These are phyloP conservation scores for Bacillus rossius DNA, from an alignment of 1,140 invertebrate species.

Conservation along the genomic window DNA sequence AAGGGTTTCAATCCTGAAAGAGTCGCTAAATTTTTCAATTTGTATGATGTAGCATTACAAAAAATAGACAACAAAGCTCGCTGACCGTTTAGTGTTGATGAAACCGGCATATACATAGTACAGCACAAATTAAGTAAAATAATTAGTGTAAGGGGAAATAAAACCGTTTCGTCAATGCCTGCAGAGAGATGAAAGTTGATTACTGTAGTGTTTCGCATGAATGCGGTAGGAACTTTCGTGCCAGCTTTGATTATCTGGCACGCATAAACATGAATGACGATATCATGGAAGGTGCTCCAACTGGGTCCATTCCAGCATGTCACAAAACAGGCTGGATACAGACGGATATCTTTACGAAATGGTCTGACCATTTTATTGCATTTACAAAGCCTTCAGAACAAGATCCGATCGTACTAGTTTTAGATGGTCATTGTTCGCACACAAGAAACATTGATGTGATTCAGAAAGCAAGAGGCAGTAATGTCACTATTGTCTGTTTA, in stretches of 20 bases:
- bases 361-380: slow-evolving; percentile 36
- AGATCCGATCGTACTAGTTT: slow-evolving; percentile 12
- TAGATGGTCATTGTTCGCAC: no score
- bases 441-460: no score
- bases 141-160: no score
- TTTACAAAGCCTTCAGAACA: slow-evolving; percentile 2
- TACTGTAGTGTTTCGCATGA: slow-evolving; percentile 34
- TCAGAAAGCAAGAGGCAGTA: no score
- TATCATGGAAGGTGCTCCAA: slow-evolving; percentile 27
- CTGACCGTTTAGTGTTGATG: slow-evolving; percentile 17
- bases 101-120: slow-evolving; percentile 17
- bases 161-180: slow-evolving; percentile 24
- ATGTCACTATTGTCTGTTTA: no score
- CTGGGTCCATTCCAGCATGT: slow-evolving; percentile 23
- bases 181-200: slow-evolving; percentile 32
- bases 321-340: slow-evolving; percentile 24
- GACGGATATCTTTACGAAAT: slow-evolving; percentile 33
- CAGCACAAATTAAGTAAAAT: no score
- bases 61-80: slow-evolving; percentile 17
- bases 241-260: slow-evolving; percentile 33
- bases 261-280: slow-evolving; percentile 27
- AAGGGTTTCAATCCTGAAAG: slow-evolving; percentile 3
- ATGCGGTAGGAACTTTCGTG: slow-evolving; percentile 30
- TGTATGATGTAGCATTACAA: slow-evolving; percentile 4
- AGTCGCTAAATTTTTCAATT: background rate